Evolutionary conservation across 2,888 invertebrate species (phyloP).

Genomic region (Seira sanloemensis): DNA sequence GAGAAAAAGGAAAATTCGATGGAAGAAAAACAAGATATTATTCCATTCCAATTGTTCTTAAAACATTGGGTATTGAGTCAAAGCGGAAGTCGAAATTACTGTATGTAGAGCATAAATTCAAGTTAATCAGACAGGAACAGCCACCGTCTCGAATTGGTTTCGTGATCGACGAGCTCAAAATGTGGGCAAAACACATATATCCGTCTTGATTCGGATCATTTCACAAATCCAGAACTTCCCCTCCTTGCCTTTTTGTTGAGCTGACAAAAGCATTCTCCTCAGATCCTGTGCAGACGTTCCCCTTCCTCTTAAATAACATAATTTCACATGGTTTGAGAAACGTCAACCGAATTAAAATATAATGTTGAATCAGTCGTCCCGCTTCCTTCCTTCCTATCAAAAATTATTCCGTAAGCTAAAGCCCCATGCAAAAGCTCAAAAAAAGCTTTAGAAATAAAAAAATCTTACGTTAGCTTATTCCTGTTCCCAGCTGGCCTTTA

Average conservation of each 20-base stretch:
- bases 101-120: neutral
- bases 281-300: too few relatives aligned
- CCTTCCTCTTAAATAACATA: neutral
- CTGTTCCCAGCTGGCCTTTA: slow-evolving; percentile 58
- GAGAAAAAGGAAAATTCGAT: neutral
- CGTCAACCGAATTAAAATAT: slow-evolving; percentile 30
- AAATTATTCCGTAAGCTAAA: neutral
- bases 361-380: neutral
- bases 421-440: too few relatives aligned
- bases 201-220: neutral
- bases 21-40: neutral
- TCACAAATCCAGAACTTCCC: too few relatives aligned
- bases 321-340: slow-evolving; percentile 16
- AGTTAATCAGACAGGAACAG: neutral
- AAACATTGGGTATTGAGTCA: too few relatives aligned
- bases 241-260: too few relatives aligned
- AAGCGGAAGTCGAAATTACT: too few relatives aligned
- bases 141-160: neutral
- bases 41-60: neutral
- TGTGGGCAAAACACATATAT: too few relatives aligned
- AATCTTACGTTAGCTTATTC: too few relatives aligned
- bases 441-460: too few relatives aligned
- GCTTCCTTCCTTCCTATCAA: neutral
- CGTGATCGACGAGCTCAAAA: too few relatives aligned
- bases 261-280: too few relatives aligned